Conservation (phyloP, 1,140 invertebrate genomes). For the Apis mellifera region Amel_HAv3.1 CM009946.2:5021501-5022000, state of each 20-base stretch:
- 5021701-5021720: not conserved
- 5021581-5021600: slow-evolving; percentile 22
- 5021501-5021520: slow-evolving; percentile 51
- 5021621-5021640: slow-evolving; percentile 26
- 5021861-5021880: too few species aligned
- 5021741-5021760: slow-evolving; percentile 36
- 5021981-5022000: too few species aligned
- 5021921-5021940: too few species aligned
- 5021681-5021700: not conserved
- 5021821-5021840: slow-evolving; percentile 33
- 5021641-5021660: not conserved
- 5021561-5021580: slow-evolving; percentile 67
- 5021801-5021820: not conserved
- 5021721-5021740: slow-evolving; percentile 14
- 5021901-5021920: too few species aligned
- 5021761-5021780: slow-evolving; percentile 43
- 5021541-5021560: slow-evolving; percentile 77
- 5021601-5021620: slow-evolving; percentile 45
- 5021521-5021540: slow-evolving; percentile 78
- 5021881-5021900: too few species aligned
- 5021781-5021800: slow-evolving; percentile 41
- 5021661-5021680: not conserved
- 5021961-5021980: too few species aligned
- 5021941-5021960: too few species aligned
- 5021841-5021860: not conserved